Evolutionary conservation across 2,113 vertebrate species (phyloP).

Genomic region (Danionella cerebrum): DNA sequence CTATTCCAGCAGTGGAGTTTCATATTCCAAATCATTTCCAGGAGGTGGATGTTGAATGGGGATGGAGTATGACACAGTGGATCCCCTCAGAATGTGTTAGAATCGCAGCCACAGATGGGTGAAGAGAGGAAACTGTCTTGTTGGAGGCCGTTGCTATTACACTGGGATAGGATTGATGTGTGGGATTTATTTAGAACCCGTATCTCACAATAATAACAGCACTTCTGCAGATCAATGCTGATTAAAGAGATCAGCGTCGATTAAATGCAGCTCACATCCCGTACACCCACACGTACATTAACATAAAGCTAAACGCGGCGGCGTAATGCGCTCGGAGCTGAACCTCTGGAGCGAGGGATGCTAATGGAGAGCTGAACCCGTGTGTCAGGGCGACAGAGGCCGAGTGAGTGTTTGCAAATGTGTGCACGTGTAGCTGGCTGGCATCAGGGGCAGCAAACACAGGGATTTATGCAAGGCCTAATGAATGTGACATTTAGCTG

Average conservation of each 20-base stretch:
- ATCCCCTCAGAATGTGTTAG: too few relatives aligned
- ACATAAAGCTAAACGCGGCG: background rate
- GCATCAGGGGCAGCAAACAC: constrained; percentile 38
- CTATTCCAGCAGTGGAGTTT: too few relatives aligned
- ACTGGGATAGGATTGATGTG: background rate
- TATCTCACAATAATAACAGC: constrained; percentile 2
- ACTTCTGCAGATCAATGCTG: constrained; percentile 8
- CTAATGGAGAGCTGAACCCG: constrained; percentile 10
- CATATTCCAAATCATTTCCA: too few relatives aligned
- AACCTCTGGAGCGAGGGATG: background rate
- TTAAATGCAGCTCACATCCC: constrained; percentile 6
- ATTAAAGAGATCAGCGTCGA: constrained; percentile 18
- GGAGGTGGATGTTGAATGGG: too few relatives aligned
- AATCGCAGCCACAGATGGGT: too few relatives aligned
- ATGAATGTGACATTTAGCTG: constrained; percentile 72
- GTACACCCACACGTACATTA: constrained; percentile 10
- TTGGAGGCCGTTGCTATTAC: too few relatives aligned
- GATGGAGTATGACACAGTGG: too few relatives aligned
- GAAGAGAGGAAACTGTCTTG: too few relatives aligned
- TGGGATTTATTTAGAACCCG: constrained; percentile 10
- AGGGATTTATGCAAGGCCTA: constrained; percentile 49
- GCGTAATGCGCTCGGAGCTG: background rate
- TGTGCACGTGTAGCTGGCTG: constrained; percentile 21
- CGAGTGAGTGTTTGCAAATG: constrained; percentile 10
- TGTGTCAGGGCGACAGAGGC: background rate